A percentile compares a stretch with the other conserved stretches of the same genome.
Evolutionary conservation across 1,140 invertebrate species (phyloP).

Genomic region (Penaeus vannamei): DNA sequence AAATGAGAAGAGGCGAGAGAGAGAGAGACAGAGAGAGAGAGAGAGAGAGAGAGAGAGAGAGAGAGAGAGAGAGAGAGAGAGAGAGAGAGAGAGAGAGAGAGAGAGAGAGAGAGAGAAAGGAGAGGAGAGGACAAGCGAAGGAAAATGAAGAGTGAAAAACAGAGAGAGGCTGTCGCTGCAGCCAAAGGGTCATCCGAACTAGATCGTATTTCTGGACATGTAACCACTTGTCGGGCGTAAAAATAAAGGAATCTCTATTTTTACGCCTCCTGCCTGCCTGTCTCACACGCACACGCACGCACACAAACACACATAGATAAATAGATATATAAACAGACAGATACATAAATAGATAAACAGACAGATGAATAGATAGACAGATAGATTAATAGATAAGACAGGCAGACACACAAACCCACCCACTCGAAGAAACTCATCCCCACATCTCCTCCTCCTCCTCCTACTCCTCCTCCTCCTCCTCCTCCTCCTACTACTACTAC

Average conservation of each 20-base stretch:
- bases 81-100: background rate
- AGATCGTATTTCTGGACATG: too few relatives aligned
- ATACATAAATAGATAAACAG: too few relatives aligned
- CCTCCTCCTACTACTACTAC: too few relatives aligned
- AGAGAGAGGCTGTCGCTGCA: background rate
- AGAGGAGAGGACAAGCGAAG: background rate
- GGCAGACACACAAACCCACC: background rate
- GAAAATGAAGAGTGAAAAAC: background rate
- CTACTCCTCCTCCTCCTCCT: too few relatives aligned
- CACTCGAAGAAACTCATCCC: background rate
- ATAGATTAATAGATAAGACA: too few relatives aligned
- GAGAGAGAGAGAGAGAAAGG: background rate
- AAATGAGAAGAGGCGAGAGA: background rate
- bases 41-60: background rate
- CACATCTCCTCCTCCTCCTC: too few relatives aligned
- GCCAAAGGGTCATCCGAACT: too few relatives aligned
- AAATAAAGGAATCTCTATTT: too few relatives aligned
- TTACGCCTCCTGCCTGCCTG: too few relatives aligned
- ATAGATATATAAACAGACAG: too few relatives aligned
- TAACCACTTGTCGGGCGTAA: too few relatives aligned
- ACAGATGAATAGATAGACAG: background rate
- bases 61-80: background rate
- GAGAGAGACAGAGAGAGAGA: background rate
- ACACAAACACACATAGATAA: conserved; percentile 20
- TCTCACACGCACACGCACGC: conserved; percentile 22